Evolutionary conservation across 2,797 vertebrate species (phyloP), one percentile per base, ranked within the genome.

Genomic region (Paedocypris micromegethes): DNA sequence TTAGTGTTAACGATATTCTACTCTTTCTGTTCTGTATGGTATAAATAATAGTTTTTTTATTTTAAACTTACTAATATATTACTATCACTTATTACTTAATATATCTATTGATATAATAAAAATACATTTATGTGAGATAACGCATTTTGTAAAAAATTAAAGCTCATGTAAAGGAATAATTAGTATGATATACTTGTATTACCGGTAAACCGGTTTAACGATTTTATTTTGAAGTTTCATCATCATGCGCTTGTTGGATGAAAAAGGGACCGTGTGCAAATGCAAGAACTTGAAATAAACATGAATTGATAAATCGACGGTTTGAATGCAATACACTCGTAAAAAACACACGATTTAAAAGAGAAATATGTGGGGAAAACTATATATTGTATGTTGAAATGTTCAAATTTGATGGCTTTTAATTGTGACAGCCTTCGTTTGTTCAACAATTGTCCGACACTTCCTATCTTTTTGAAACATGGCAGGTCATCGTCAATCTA

Each of bases 141-240:
- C 23, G 23, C 23, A 23, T 23, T 23, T 23, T 23, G 23, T 23
- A 23, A 23, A 23, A 1, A 23, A 23, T 23, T 23, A 23, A 23
- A 23, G 23, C 23, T 23, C 23, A 23, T 23, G 23, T 23, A 23
- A 23, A 23, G 23, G 23, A 23, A 44, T 44, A 6, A 2, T 44
- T 4, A 9, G 3, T 23, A 4, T 40, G 1, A 55, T 40, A 55
- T 47, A 47, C 39, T 8, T 4, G 8, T 8, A 55, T 41, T 44
- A 3, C 42, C n/a, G 5, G 4, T 58, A 7, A 6, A n/a, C 3
- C 3, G 5, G 4, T 23, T 43, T 37, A 47, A 53, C 48, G 23
- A 37, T 49, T 64, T 37, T 48, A 66, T 73, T 77, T 72, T 71
- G 48, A 72, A 74, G 57, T 75, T 78, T 70, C 79, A 72, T 80